These are phyloP conservation scores for Drosophila setosimentum DNA, from an alignment of 2,888 invertebrate species.

Conservation along the genomic window DNA sequence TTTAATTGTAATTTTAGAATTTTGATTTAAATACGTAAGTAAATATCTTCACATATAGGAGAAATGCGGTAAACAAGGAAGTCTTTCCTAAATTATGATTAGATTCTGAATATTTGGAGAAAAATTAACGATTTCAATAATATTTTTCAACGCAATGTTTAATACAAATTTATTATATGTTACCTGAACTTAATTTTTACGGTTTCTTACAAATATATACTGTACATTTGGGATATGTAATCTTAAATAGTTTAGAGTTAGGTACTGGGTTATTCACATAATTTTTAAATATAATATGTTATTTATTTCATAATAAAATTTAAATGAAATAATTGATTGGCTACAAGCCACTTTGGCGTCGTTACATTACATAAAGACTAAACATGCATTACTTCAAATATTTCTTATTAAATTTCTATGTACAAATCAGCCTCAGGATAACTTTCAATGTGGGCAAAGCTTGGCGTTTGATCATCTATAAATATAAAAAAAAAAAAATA, in stretches of 20 bases:
- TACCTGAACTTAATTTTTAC: slow-evolving; percentile 9
- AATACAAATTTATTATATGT: neutral
- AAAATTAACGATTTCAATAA: neutral
- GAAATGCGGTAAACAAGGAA: neutral
- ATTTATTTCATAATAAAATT: neutral
- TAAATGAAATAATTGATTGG: slow-evolving; percentile 26
- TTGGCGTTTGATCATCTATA: slow-evolving; percentile 5
- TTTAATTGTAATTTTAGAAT: neutral
- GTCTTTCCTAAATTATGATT: neutral
- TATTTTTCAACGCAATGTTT: neutral
- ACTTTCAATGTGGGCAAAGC: neutral
- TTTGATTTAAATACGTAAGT: neutral
- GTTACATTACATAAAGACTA: slow-evolving; percentile 2
- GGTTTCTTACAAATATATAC: slow-evolving; percentile 20
- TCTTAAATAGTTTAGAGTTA: neutral
- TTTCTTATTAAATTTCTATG: slow-evolving; percentile 22
- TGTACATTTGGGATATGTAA: slow-evolving; percentile 3
- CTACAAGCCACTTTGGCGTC: slow-evolving; percentile 43
- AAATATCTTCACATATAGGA: neutral
- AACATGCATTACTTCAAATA: neutral
- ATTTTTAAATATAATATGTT: slow-evolving; percentile 2
- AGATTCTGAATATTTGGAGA: neutral
- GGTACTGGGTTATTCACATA: slow-evolving; percentile 3
- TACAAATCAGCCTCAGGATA: slow-evolving; percentile 18
- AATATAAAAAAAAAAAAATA: neutral